Conservation (phyloP, 2,797 vertebrate genomes). For the Moxostoma hubbsi region DNA sequence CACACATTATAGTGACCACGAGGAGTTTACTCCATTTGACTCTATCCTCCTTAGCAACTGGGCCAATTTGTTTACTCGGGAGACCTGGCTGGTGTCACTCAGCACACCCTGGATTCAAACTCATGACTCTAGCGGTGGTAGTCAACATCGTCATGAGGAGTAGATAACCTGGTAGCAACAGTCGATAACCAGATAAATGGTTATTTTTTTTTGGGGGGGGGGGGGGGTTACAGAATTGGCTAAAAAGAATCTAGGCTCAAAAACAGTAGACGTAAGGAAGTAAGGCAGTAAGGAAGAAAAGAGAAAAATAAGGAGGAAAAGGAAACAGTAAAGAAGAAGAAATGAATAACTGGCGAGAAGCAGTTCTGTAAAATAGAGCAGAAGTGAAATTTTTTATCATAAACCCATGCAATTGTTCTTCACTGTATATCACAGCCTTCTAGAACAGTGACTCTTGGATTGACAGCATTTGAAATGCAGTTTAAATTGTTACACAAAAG, state of each 20-base stretch:
- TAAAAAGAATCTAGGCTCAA: conserved; percentile 5
- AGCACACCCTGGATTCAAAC: no score
- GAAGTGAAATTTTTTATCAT: conserved; percentile 9
- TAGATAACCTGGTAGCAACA: no score
- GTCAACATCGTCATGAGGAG: no score
- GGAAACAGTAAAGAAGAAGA: conserved; percentile 39
- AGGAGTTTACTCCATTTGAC: no score
- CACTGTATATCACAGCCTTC: background rate
- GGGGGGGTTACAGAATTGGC: background rate
- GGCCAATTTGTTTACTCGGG: no score
- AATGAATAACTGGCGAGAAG: background rate
- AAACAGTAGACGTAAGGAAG: background rate
- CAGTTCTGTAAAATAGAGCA: conserved; percentile 1
- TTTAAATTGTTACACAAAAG: background rate
- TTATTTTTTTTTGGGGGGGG: no score
- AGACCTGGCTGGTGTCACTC: no score
- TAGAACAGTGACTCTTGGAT: background rate
- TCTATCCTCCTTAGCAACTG: no score
- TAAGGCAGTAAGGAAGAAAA: background rate
- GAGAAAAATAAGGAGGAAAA: conserved; percentile 51
- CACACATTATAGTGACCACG: no score
- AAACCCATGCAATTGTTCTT: background rate
- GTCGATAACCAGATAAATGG: no score
- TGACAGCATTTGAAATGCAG: no score
- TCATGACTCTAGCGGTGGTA: no score